phyloP scores from a whole-genome alignment of 2,888 invertebrate genomes.

The Margaritifera margaritifera region DNA sequence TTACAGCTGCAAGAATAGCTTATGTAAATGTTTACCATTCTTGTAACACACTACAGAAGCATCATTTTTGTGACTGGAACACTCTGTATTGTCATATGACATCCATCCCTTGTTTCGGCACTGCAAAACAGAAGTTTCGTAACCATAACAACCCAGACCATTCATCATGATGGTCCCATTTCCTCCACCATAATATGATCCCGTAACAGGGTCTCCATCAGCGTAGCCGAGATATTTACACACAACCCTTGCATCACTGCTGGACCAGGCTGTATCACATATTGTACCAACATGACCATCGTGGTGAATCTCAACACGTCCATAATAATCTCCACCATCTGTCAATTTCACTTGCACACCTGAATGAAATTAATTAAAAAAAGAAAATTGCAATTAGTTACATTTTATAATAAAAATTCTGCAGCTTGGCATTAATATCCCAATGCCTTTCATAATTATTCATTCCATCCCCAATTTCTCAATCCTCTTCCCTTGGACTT shows the following conservation, averaged over 20 bases:
- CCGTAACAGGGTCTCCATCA: slow-evolving; percentile 48
- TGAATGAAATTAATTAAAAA: slow-evolving; percentile 12
- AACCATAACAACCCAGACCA: slow-evolving; percentile 49
- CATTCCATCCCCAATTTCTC: too few species aligned
- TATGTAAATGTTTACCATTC: slow-evolving; percentile 34
- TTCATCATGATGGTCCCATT: slow-evolving; percentile 53
- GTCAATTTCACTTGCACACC: slow-evolving; percentile 39
- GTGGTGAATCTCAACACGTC: slow-evolving; percentile 54
- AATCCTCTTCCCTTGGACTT: too few species aligned
- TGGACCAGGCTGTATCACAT: slow-evolving; percentile 57
- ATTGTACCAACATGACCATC: slow-evolving; percentile 52
- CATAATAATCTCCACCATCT: slow-evolving; percentile 49
- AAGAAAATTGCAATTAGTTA: not conserved
- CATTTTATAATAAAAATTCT: not conserved
- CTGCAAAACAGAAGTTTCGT: slow-evolving; percentile 46
- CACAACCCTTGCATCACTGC: slow-evolving; percentile 54
- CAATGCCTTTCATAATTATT: too few species aligned
- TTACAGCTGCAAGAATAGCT: not conserved
- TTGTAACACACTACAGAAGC: slow-evolving; percentile 55
- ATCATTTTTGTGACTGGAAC: slow-evolving; percentile 48
- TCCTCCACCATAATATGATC: slow-evolving; percentile 50
- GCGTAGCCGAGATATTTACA: slow-evolving; percentile 53
- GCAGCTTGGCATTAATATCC: too few species aligned
- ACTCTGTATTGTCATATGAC: slow-evolving; percentile 35
- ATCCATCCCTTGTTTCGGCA: slow-evolving; percentile 51